Base-by-base conservation (phyloP, 1,140 invertebrate species). In the Drosophila virilis region DNA sequence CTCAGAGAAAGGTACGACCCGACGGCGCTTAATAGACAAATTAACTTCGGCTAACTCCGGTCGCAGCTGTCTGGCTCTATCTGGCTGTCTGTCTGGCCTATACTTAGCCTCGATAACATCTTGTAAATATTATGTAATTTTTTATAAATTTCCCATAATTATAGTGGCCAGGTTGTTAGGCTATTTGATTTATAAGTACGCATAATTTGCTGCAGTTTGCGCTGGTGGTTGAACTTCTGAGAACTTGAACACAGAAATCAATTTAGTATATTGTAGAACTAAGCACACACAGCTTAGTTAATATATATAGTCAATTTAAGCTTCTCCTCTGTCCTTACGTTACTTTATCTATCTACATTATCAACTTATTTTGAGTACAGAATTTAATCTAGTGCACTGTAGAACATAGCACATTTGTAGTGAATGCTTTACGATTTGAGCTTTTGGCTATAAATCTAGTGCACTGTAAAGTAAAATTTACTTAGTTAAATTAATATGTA, bases 51-150 rank as follows among this genome's bases (percentile, higher is more conserved):
- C 33, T 68, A 65, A 73, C 69, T 73, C 22, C 33, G 60, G 37
- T n/a, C 32, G 37, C 75, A 77, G 71, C 58, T 69, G 54, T 65
- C 43, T 66, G 48, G 51, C 74, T 61, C 1, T 48, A 35, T 71
- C 59, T 64, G 60, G 0, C 33, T 58, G 60, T 45, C 58, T 28
- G 22, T 28, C 22, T 64, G 28, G 57, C 54, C 82, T 66, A 74
- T 78, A 76, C 60, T 71, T 82, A 74, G n/a, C 42, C 54, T 57
- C 77, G 83, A 88, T 88, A 88, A 88, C 83, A 86, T 86, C 83
- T 88, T 88, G 83, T 88, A 88, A 88, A 88, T 88, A 88, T 88
- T 88, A 73, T 88, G 83, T 88, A 88, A 88, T 88, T 88, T 86
- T 88, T 82, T 77, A 78, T 78, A 82, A 82, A 82, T 79, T 88